Percentiles rank a stretch among this genome's conserved stretches.
Conservation (phyloP, 2,888 invertebrate species). For the Idaea straminata region DNA sequence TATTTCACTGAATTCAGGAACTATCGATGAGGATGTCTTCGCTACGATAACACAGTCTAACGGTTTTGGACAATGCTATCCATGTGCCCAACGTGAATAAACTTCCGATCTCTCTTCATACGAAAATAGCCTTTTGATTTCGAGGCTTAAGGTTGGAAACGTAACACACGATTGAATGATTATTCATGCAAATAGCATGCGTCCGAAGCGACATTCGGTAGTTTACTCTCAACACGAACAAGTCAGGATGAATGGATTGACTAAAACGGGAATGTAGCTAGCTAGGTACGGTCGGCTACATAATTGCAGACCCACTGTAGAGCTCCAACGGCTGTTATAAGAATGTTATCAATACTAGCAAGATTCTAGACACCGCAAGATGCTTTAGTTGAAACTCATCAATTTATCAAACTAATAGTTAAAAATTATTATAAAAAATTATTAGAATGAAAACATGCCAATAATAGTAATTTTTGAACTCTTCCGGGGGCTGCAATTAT, state of each 20-base stretch:
- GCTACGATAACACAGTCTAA: slow-evolving; percentile 56
- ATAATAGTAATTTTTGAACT: too few species aligned
- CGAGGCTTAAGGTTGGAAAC: slow-evolving; percentile 37
- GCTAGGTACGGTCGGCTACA: too few species aligned
- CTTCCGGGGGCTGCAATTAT: too few species aligned
- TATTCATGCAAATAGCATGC: slow-evolving; percentile 72
- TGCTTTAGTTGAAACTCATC: too few species aligned
- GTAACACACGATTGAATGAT: slow-evolving; percentile 53
- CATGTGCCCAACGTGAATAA: slow-evolving; percentile 57
- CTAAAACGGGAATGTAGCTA: slow-evolving; percentile 40
- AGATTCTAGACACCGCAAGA: too few species aligned
- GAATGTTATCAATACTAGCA: too few species aligned
- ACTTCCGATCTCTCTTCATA: slow-evolving; percentile 47
- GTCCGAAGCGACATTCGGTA: slow-evolving; percentile 62
- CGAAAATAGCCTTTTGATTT: slow-evolving; percentile 39
- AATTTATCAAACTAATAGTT: too few species aligned
- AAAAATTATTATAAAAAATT: too few species aligned
- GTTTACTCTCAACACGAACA: slow-evolving; percentile 58
- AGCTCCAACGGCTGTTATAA: too few species aligned
- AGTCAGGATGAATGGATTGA: slow-evolving; percentile 62
- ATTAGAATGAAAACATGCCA: too few species aligned
- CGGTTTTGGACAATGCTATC: slow-evolving; percentile 57
- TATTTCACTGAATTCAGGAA: neutral
- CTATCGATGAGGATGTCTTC: slow-evolving; percentile 13
- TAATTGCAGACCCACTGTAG: too few species aligned